These are phyloP conservation scores for Psittacula echo DNA, from an alignment of 2,797 vertebrate species.

Conservation along the genomic window DNA sequence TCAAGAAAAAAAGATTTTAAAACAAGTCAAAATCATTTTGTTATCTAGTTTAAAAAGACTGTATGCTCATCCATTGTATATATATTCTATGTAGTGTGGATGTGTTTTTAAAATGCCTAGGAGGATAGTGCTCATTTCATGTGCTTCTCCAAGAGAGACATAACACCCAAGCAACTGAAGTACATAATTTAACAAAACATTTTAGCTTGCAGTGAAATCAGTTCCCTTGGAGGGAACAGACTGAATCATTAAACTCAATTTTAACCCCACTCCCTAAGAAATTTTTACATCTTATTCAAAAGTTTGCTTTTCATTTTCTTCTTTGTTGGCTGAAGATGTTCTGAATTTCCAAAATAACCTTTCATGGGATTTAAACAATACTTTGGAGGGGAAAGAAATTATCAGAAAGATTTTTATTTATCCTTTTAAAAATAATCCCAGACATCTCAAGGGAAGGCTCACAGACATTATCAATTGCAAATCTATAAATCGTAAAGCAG, in stretches of 20 bases:
- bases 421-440: background rate
- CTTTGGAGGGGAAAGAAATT: background rate
- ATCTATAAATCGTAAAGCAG: background rate
- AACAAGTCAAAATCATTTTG: slow-evolving; percentile 74
- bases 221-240: slow-evolving; percentile 51
- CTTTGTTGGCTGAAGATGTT: slow-evolving; percentile 19
- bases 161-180: slow-evolving; percentile 65
- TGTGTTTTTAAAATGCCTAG: slow-evolving; percentile 68
- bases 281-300: slow-evolving; percentile 26
- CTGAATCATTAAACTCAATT: slow-evolving; percentile 61
- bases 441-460: background rate
- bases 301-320: slow-evolving; percentile 33
- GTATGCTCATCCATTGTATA: slow-evolving; percentile 30
- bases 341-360: slow-evolving; percentile 44
- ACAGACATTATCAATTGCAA: background rate
- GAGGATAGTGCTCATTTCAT: slow-evolving; percentile 70
- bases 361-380: background rate
- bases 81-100: slow-evolving; percentile 67
- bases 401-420: slow-evolving; percentile 12
- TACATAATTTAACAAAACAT: slow-evolving; percentile 72
- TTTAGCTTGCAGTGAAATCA: slow-evolving; percentile 66
- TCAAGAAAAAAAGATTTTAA: slow-evolving; percentile 72
- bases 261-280: slow-evolving; percentile 51
- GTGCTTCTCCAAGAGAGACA: slow-evolving; percentile 63
- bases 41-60: slow-evolving; percentile 63